A percentile compares a stretch with the other conserved stretches of the same genome.
Conservation (phyloP, 2,888 invertebrate genomes). For the Diarsia brunnea region DNA sequence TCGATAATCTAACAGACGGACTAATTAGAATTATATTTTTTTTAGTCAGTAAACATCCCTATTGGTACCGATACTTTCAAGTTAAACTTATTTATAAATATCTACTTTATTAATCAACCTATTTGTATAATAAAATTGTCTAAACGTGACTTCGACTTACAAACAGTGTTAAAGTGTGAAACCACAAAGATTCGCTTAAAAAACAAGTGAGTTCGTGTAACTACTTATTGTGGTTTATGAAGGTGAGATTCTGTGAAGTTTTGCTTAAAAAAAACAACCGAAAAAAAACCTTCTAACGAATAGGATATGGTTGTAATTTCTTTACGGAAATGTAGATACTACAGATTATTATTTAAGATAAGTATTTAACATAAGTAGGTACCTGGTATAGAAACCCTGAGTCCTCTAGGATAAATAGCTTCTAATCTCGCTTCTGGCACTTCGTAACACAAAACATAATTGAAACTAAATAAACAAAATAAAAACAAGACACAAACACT, state of each 20-base stretch:
- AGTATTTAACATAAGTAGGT: slow-evolving; percentile 41
- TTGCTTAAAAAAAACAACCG: neutral
- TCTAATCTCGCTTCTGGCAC: slow-evolving; percentile 90
- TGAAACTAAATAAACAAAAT: slow-evolving; percentile 47
- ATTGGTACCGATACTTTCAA: too few relatives aligned
- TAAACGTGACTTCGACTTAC: neutral
- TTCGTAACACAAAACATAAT: slow-evolving; percentile 71
- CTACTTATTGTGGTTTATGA: neutral
- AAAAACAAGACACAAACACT: slow-evolving; percentile 38
- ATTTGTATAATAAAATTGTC: neutral
- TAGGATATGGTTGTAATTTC: neutral
- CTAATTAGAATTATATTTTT: too few relatives aligned
- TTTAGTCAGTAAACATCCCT: too few relatives aligned
- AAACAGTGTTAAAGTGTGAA: neutral
- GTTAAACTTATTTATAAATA: too few relatives aligned
- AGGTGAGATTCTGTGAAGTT: neutral
- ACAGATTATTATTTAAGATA: too few relatives aligned
- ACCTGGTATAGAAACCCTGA: slow-evolving; percentile 92
- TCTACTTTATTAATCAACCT: too few relatives aligned
- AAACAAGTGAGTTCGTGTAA: neutral
- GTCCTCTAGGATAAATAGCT: slow-evolving; percentile 91
- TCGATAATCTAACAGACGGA: too few relatives aligned
- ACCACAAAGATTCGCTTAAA: neutral
- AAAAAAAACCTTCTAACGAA: neutral
- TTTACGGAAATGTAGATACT: too few relatives aligned